A percentile compares a stretch with the other conserved stretches of the same genome.
phyloP scores from a whole-genome alignment of 2,888 invertebrate genomes.

The Agrotis ipsilon region DNA sequence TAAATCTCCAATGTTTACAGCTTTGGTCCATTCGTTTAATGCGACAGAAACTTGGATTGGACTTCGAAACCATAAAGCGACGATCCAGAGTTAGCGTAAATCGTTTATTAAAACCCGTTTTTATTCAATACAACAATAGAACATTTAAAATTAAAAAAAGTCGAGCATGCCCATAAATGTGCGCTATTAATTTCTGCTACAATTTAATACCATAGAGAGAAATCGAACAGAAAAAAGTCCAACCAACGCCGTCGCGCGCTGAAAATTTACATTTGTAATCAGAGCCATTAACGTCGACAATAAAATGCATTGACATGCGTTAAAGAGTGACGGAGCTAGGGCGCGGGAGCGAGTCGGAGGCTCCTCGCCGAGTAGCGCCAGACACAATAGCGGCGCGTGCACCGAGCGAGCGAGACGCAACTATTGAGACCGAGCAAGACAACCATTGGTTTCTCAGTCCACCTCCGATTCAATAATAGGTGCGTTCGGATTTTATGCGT shows the following conservation, averaged over 20 bases:
- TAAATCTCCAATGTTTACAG: constrained; percentile 48
- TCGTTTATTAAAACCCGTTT: constrained; percentile 54
- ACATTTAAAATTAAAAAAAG: constrained; percentile 67
- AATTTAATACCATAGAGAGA: constrained; percentile 88
- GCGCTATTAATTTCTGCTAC: constrained; percentile 82
- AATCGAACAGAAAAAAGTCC: constrained; percentile 85
- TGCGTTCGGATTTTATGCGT: constrained; percentile 89
- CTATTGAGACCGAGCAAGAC: constrained; percentile 76
- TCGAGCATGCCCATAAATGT: constrained; percentile 68
- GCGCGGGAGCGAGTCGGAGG: constrained; percentile 75
- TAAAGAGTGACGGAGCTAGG: constrained; percentile 80
- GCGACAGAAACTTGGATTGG: constrained; percentile 18
- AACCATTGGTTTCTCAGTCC: constrained; percentile 68
- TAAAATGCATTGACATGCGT: constrained; percentile 90
- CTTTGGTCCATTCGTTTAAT: constrained; percentile 15
- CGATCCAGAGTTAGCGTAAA: constrained; percentile 40
- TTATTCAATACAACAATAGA: constrained; percentile 65
- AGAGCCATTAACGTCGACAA: constrained; percentile 90
- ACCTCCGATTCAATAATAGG: constrained; percentile 83
- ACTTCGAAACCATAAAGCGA: constrained; percentile 38
- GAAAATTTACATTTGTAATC: constrained; percentile 91
- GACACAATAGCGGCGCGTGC: constrained; percentile 90
- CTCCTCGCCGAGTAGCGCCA: constrained; percentile 80
- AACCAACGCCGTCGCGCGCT: constrained; percentile 88
- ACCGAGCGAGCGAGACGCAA: constrained; percentile 76